Evolutionary conservation across 2,797 vertebrate species (phyloP).

Genomic region (Sternotherus odoratus): DNA sequence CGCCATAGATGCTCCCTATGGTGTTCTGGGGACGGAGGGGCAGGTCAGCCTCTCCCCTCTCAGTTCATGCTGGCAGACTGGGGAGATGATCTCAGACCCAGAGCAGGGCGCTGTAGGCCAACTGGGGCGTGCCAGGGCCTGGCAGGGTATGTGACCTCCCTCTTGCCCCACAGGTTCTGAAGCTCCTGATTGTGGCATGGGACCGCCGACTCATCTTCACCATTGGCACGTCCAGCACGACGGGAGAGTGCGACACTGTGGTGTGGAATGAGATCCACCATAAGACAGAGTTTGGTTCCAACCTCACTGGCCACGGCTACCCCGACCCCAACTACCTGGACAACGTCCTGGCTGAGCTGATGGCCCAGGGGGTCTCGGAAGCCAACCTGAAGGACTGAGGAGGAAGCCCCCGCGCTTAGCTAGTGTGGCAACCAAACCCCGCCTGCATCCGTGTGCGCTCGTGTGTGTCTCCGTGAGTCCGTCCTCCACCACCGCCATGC

Average conservation of each 20-base stretch:
- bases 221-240: constrained; percentile 96
- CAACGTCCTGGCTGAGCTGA: constrained; percentile 94
- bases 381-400: constrained; percentile 91
- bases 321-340: constrained; percentile 96
- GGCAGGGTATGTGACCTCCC: rapidly evolving
- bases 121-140: not conserved
- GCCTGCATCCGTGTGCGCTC: constrained; percentile 14
- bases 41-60: not conserved
- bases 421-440: not conserved
- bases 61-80: not conserved
- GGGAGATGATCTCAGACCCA: not conserved
- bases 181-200: constrained; percentile 94
- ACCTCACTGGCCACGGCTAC: constrained; percentile 96
- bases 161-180: constrained; percentile 84
- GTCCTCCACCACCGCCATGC: not conserved
- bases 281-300: constrained; percentile 98
- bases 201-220: constrained; percentile 96
- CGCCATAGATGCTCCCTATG: not conserved
- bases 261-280: constrained; percentile 99
- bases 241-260: constrained; percentile 94
- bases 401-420: not conserved
- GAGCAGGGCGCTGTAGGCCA: not conserved
- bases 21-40: not conserved
- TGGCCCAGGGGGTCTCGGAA: constrained; percentile 92
- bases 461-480: not conserved